Percentiles rank a stretch among this genome's conserved stretches.
Conservation (phyloP, 1,140 invertebrate species). For the Drosophila ficusphila region DNA sequence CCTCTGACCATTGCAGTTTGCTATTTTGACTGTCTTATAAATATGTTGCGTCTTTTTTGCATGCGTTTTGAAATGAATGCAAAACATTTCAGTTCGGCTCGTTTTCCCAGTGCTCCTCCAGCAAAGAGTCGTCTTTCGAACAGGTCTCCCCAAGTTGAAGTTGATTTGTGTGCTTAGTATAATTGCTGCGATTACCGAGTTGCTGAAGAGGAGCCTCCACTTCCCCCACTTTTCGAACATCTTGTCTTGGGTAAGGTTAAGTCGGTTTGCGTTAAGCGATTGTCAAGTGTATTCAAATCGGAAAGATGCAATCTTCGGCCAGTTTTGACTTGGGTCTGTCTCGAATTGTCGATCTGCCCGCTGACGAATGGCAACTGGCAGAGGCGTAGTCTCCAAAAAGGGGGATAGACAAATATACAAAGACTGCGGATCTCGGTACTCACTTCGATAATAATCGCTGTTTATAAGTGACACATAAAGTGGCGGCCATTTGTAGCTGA, state of each 20-base stretch:
- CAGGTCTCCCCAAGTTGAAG: slow-evolving; percentile 47
- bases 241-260: slow-evolving; percentile 58
- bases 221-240: neutral
- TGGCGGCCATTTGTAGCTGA: neutral
- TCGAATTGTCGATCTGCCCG: slow-evolving; percentile 15
- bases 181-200: slow-evolving; percentile 68
- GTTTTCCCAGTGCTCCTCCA: slow-evolving; percentile 15
- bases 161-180: slow-evolving; percentile 71
- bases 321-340: slow-evolving; percentile 46
- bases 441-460: no score
- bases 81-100: slow-evolving; percentile 47
- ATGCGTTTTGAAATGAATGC: slow-evolving; percentile 60
- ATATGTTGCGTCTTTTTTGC: slow-evolving; percentile 45
- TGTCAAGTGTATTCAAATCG: slow-evolving; percentile 68
- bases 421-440: neutral
- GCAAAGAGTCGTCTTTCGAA: slow-evolving; percentile 10
- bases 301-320: slow-evolving; percentile 48
- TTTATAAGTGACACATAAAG: neutral
- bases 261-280: slow-evolving; percentile 60
- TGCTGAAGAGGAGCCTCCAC: slow-evolving; percentile 23
- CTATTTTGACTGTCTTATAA: slow-evolving; percentile 29
- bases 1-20: slow-evolving; percentile 38
- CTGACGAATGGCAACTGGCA: slow-evolving; percentile 8
- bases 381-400: neutral
- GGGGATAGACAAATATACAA: neutral